phyloP scores from a whole-genome alignment of 2,113 vertebrate genomes.

The Perca fluviatilis region DNA sequence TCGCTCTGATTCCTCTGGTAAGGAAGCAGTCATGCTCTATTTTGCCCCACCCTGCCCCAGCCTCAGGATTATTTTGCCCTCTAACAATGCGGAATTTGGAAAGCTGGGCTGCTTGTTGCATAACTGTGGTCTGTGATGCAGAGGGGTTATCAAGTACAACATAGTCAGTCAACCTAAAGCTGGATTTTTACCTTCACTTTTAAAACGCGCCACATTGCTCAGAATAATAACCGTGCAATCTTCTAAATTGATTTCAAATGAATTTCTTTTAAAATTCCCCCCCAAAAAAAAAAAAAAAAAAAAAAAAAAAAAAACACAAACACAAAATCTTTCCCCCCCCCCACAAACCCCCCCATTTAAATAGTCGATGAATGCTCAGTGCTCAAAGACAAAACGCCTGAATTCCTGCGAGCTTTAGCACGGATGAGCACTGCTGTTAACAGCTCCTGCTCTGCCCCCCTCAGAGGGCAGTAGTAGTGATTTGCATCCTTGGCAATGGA shows the following conservation, averaged over 20 bases:
- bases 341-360: too few species aligned
- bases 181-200: neutral
- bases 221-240: neutral
- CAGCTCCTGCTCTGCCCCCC: slow-evolving; percentile 4
- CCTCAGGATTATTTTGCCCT: slow-evolving; percentile 56
- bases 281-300: too few species aligned
- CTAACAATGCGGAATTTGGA: slow-evolving; percentile 73
- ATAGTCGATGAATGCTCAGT: slow-evolving; percentile 54
- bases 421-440: slow-evolving; percentile 39
- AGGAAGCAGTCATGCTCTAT: slow-evolving; percentile 72
- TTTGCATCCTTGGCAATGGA: slow-evolving; percentile 38
- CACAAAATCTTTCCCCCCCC: too few species aligned
- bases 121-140: slow-evolving; percentile 57
- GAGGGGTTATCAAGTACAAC: slow-evolving; percentile 47
- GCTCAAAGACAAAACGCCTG: slow-evolving; percentile 53
- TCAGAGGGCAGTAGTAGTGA: neutral
- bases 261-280: too few species aligned
- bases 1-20: slow-evolving; percentile 95
- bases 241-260: too few species aligned
- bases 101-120: slow-evolving; percentile 52
- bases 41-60: slow-evolving; percentile 60
- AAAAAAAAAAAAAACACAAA: too few species aligned
- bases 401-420: slow-evolving; percentile 47
- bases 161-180: slow-evolving; percentile 17
- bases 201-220: slow-evolving; percentile 36